Conservation (phyloP, 2,113 vertebrate species). For the Hippolais icterina region DNA sequence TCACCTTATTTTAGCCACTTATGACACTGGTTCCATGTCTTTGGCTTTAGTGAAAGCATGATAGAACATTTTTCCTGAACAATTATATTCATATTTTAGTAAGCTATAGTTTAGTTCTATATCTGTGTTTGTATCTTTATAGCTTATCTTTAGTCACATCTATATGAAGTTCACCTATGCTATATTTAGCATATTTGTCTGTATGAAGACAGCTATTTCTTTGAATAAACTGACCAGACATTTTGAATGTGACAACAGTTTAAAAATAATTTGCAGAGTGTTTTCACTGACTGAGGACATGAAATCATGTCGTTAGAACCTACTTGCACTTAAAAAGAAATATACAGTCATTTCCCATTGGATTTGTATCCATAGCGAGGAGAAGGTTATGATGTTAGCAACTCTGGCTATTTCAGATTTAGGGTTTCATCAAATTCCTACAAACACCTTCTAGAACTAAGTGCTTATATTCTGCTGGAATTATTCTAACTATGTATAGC, state of each 20-base stretch:
- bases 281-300: neutral
- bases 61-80: neutral
- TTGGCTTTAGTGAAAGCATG: neutral
- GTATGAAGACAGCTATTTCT: neutral
- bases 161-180: neutral
- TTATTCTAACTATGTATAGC: neutral
- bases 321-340: conserved; percentile 30
- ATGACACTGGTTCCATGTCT: neutral
- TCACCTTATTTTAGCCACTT: neutral
- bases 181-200: neutral
- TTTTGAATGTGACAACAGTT: conserved; percentile 14
- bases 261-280: neutral
- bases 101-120: neutral
- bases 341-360: conserved; percentile 6
- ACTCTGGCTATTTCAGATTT: neutral
- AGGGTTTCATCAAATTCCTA: neutral
- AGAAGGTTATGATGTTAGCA: neutral
- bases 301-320: conserved; percentile 38
- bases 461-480: neutral
- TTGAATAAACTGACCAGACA: neutral
- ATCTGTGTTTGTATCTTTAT: neutral
- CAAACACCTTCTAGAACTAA: conserved; percentile 19
- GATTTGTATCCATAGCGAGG: conserved; percentile 15
- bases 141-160: neutral
- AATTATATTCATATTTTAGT: neutral